Conservation (phyloP, 2,113 vertebrate genomes). For the Cyphomyrus plagiostoma region DNA sequence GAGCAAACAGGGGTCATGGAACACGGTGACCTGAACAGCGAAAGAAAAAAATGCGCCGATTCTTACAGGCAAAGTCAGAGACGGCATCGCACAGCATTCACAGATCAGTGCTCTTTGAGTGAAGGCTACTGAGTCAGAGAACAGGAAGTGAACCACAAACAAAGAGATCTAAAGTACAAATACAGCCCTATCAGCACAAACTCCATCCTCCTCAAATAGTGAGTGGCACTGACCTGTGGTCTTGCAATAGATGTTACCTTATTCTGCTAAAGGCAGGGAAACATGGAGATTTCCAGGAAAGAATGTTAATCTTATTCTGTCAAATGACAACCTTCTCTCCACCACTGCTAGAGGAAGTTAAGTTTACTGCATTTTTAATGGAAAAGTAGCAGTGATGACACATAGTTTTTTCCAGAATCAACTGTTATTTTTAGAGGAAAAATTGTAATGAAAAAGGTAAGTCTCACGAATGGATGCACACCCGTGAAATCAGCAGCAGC, state of each 20-base stretch:
- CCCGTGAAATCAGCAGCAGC: not conserved
- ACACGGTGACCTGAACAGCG: constrained; percentile 19
- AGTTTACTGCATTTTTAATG: not conserved
- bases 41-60: constrained; percentile 18
- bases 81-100: not conserved
- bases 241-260: not conserved
- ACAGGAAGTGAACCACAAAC: not conserved
- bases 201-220: not conserved
- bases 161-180: not conserved
- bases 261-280: not conserved
- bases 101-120: not conserved
- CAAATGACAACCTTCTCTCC: not conserved
- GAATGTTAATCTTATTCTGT: not conserved
- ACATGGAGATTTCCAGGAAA: not conserved
- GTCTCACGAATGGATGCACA: not conserved
- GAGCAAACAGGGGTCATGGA: constrained; percentile 22
- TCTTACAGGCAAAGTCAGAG: constrained; percentile 6
- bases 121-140: not conserved
- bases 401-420: not conserved
- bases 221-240: not conserved
- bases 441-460: not conserved
- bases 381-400: not conserved
- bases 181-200: not conserved
- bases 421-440: not conserved
- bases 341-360: not conserved